Evolutionary conservation across 2,113 vertebrate genomes (phyloP).

Genomic region (Pangasianodon gigas): DNA sequence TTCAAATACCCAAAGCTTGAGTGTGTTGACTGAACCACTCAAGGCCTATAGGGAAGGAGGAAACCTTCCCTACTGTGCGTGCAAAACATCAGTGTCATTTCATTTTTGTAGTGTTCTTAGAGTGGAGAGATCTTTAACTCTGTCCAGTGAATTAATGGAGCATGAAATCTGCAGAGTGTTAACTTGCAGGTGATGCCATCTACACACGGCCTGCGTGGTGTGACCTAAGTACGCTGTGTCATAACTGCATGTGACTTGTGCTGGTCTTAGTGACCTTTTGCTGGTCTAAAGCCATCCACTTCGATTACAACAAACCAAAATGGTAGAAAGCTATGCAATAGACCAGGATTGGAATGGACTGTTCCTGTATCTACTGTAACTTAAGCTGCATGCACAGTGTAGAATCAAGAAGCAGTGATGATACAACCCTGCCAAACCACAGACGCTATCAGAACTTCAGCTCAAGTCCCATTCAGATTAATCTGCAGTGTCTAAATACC

Average conservation of each 20-base stretch:
- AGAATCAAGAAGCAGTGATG: too few relatives aligned
- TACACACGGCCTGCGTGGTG: constrained; percentile 59
- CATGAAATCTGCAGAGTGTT: constrained; percentile 68
- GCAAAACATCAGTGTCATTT: constrained; percentile 60
- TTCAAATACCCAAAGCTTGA: not conserved
- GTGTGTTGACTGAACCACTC: not conserved
- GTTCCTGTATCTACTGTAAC: constrained; percentile 19
- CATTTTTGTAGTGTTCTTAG: constrained; percentile 38
- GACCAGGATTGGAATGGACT: constrained; percentile 38
- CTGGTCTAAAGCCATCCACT: constrained; percentile 68
- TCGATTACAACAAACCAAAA: constrained; percentile 61
- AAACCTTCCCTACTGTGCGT: constrained; percentile 48
- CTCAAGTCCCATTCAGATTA: not conserved
- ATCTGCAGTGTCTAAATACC: not conserved
- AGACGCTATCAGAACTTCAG: too few relatives aligned
- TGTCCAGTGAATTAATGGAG: constrained; percentile 67
- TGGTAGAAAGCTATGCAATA: constrained; percentile 15
- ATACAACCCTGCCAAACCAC: too few relatives aligned
- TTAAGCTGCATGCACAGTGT: constrained; percentile 22
- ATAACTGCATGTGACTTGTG: constrained; percentile 74
- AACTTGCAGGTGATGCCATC: constrained; percentile 67
- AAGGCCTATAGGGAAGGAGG: constrained; percentile 22
- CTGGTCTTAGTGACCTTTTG: constrained; percentile 78
- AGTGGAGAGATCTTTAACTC: constrained; percentile 65
- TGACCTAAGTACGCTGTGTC: constrained; percentile 64